Conservation (phyloP, 2,113 vertebrate genomes). For the Colaptes auratus region DNA sequence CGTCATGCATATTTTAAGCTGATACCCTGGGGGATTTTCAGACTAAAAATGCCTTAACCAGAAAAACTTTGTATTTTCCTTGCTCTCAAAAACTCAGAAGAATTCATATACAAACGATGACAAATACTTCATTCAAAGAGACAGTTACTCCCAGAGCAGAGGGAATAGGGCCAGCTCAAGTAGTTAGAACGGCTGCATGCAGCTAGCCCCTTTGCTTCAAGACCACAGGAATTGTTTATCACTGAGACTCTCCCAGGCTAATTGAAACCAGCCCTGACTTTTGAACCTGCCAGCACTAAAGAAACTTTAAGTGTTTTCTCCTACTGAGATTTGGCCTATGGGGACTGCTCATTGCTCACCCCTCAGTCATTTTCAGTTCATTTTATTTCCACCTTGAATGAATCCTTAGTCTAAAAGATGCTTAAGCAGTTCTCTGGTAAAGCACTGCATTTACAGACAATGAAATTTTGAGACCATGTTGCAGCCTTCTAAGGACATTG, state of each 20-base stretch:
- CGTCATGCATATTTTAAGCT: constrained; percentile 49
- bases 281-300: constrained; percentile 82
- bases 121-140: constrained; percentile 60
- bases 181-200: constrained; percentile 45
- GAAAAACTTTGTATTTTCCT: constrained; percentile 62
- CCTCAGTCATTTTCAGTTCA: constrained; percentile 61
- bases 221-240: constrained; percentile 91
- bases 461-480: neutral
- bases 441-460: neutral
- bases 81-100: constrained; percentile 62
- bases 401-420: constrained; percentile 38
- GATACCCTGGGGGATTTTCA: constrained; percentile 53
- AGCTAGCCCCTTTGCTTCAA: constrained; percentile 69
- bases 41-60: constrained; percentile 63
- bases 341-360: constrained; percentile 71
- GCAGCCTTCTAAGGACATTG: neutral
- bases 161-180: constrained; percentile 53
- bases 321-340: constrained; percentile 73
- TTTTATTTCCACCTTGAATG: constrained; percentile 60
- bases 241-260: constrained; percentile 81
- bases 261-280: constrained; percentile 85
- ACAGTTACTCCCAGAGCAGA: constrained; percentile 46
- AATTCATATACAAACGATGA: constrained; percentile 60
- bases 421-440: neutral
- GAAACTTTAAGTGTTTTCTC: constrained; percentile 79